Base-by-base conservation (phyloP, 1,140 invertebrate genomes). In the Eupeodes corollae region DNA sequence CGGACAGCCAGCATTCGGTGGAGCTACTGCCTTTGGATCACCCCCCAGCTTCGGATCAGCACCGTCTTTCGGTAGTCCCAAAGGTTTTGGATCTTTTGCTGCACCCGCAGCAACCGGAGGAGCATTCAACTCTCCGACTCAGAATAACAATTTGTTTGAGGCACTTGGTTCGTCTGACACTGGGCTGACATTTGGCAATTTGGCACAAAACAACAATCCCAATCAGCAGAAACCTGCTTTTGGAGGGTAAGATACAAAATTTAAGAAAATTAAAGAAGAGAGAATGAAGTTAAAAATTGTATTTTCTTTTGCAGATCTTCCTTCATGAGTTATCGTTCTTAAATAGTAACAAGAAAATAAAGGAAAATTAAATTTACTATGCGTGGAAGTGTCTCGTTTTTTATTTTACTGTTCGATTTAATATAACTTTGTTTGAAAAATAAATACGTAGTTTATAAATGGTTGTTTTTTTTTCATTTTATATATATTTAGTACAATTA, bases 81-180 rank as follows among this genome's bases (percentile, higher is more conserved):
- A 72, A 53, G 64, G 70, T 15, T 75, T 76, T 52, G 70, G 74
- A 18, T 41, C 57, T n/a, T 58, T 61, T 52, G 45, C 21, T 38
- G 44, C 5, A n/a, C 51, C 15, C 21, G 38, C 8, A 50, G 35
- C 56, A 5, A 61, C 53, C 40, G 37, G 51, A 11, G 68, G 34
- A 0, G 59, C 73, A 47, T 70, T 62, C 8, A 45, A 55, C 15
- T 21, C 58, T 5, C 56, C 56, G 30, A 58, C 63, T n/a, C 55
- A 66, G n/a, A 64, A 71, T 42, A 70, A 60, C 52, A 58, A 72
- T 15, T 69, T 72, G 6, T 78, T 78, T 65, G 75, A 75, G 48
- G 74, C 71, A 48, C 55, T 77, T 18, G 75, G 75, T 6, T 71
- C 67, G 39, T 70, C 74, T 47, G 72, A 72, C 40, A 73, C 74